phyloP scores from a whole-genome alignment of 2,888 invertebrate species.

The Smittia aterrima region DNA sequence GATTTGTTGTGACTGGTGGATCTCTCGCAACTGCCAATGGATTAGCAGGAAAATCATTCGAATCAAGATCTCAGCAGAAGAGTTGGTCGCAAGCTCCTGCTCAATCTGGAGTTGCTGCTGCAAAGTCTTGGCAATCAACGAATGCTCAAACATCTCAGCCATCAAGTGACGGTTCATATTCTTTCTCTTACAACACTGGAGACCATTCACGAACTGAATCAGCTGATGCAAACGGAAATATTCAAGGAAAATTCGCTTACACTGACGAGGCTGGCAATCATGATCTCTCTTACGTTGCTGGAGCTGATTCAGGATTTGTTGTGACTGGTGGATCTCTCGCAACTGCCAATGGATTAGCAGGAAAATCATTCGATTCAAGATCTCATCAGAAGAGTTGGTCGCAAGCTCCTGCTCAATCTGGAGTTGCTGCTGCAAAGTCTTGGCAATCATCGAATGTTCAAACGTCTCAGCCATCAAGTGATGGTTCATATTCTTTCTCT shows the following conservation, averaged over 20 bases:
- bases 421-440: too few relatives aligned
- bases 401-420: too few relatives aligned
- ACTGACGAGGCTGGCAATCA: constrained; percentile 71
- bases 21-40: constrained; percentile 48
- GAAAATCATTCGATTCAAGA: not conserved
- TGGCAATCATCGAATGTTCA: too few relatives aligned
- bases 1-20: constrained; percentile 57
- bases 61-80: too few relatives aligned
- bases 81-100: too few relatives aligned
- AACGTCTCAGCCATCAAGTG: constrained; percentile 42
- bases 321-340: constrained; percentile 51
- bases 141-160: too few relatives aligned
- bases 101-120: too few relatives aligned
- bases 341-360: constrained; percentile 44
- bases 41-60: constrained; percentile 35
- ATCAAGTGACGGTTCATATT: constrained; percentile 46
- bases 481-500: constrained; percentile 48
- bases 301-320: constrained; percentile 66
- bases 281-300: constrained; percentile 71
- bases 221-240: constrained; percentile 49
- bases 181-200: constrained; percentile 48
- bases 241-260: constrained; percentile 63
- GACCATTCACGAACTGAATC: constrained; percentile 49
- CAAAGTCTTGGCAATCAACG: too few relatives aligned
- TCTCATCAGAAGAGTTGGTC: too few relatives aligned